These are phyloP conservation scores for Girardinus metallicus DNA, from an alignment of 2,797 vertebrate species.

Conservation along the genomic window DNA sequence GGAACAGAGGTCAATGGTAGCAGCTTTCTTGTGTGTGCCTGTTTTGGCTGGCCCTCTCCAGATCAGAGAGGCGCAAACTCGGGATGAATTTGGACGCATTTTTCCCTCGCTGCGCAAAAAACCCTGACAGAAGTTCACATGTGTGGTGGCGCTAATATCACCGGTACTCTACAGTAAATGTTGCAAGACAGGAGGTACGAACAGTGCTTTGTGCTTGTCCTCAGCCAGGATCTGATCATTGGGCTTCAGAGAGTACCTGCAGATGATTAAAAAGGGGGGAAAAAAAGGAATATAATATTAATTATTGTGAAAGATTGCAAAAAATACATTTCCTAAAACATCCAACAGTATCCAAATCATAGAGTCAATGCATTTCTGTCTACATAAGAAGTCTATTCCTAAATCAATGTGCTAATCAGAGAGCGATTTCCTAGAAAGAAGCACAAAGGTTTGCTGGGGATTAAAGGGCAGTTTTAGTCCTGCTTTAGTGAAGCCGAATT, in stretches of 20 bases:
- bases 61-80: constrained; percentile 40
- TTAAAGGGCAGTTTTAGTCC: constrained; percentile 36
- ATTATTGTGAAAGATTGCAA: not conserved
- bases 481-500: constrained; percentile 44
- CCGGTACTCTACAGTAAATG: constrained; percentile 12
- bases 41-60: constrained; percentile 59
- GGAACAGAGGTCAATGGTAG: constrained; percentile 48
- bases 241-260: constrained; percentile 90
- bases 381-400: not conserved
- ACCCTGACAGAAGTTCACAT: not conserved
- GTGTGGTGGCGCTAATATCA: not conserved
- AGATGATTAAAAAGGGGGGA: constrained; percentile 27
- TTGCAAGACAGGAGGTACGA: constrained; percentile 64
- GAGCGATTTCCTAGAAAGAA: constrained; percentile 23
- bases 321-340: not conserved
- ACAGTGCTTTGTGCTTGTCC: constrained; percentile 97
- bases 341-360: not conserved
- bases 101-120: constrained; percentile 14
- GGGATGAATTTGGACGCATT: not conserved
- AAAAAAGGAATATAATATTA: not conserved
- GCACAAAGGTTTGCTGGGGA: constrained; percentile 21
- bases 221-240: constrained; percentile 98
- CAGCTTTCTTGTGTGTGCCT: constrained; percentile 51
- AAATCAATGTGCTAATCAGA: constrained; percentile 18
- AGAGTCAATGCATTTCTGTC: not conserved